Percentiles rank a stretch among this genome's conserved stretches.
phyloP scores from a whole-genome alignment of 2,797 vertebrate genomes.

The Australoheros facetus region DNA sequence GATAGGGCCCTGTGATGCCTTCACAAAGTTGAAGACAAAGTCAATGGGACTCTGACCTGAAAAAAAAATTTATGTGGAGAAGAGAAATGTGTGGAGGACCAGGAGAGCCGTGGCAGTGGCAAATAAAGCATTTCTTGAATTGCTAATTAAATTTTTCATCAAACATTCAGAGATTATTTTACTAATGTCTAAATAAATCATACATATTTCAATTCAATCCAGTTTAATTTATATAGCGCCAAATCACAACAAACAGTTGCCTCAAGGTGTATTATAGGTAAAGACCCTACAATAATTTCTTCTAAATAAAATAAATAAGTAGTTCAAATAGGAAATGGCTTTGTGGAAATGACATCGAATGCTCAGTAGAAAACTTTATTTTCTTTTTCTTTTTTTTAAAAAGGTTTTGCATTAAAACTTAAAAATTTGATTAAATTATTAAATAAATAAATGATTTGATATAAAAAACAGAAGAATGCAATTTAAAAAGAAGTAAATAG shows the following conservation, averaged over 20 bases:
- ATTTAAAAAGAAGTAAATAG: background rate
- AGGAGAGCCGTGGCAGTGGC: background rate
- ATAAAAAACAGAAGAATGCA: background rate
- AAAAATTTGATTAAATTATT: background rate
- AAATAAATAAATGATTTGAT: background rate
- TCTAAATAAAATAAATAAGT: too few relatives aligned
- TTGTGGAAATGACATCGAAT: too few relatives aligned
- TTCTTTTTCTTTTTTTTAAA: too few relatives aligned
- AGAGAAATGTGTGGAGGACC: background rate
- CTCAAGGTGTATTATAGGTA: too few relatives aligned
- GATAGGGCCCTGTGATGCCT: constrained; percentile 29
- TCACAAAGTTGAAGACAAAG: constrained; percentile 74
- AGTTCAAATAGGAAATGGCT: background rate
- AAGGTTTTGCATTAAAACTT: background rate
- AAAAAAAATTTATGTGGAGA: background rate
- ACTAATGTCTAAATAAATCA: too few relatives aligned
- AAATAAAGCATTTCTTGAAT: background rate
- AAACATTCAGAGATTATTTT: background rate
- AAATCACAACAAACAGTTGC: too few relatives aligned
- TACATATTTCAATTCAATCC: too few relatives aligned
- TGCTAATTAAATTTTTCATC: background rate
- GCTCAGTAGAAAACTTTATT: background rate
- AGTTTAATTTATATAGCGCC: too few relatives aligned
- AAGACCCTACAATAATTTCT: too few relatives aligned
- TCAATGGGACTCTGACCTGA: constrained; percentile 70